A percentile compares a stretch with the other conserved stretches of the same genome.
Conservation (phyloP, 2,888 invertebrate species). For the Eupelmus urozonus region DNA sequence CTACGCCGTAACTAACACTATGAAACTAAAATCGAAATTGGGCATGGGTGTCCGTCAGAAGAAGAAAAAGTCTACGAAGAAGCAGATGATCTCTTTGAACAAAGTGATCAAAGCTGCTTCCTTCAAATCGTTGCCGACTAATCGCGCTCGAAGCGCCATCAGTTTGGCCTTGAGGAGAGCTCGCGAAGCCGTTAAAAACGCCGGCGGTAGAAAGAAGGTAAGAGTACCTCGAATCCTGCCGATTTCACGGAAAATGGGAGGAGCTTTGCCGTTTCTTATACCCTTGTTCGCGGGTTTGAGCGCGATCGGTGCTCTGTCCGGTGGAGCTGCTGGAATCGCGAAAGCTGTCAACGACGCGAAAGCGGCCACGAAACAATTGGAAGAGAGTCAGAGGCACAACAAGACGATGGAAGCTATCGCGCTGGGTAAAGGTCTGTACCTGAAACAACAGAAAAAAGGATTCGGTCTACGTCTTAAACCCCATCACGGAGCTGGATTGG, state of each 20-base stretch:
- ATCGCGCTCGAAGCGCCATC: background rate
- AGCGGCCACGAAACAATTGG: slow-evolving; percentile 34
- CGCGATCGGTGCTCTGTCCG: background rate
- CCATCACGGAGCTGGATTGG: too few relatives aligned
- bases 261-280: background rate
- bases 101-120: background rate
- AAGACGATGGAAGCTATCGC: slow-evolving; percentile 64
- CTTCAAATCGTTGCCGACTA: background rate
- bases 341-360: slow-evolving; percentile 48
- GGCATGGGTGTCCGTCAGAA: background rate
- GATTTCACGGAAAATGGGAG: background rate
- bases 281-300: background rate
- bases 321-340: slow-evolving; percentile 12
- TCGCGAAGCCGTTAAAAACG: background rate
- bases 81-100: background rate
- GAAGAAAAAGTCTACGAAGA: background rate
- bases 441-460: background rate
- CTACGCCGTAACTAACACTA: background rate
- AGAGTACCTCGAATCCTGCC: background rate
- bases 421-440: slow-evolving; percentile 63
- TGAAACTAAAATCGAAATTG: background rate
- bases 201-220: background rate
- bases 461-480: background rate
- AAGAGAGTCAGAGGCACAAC: slow-evolving; percentile 64
- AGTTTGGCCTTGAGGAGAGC: background rate